Evolutionary conservation across 2,888 invertebrate species (phyloP).

Genomic region (Bellardia pandia): DNA sequence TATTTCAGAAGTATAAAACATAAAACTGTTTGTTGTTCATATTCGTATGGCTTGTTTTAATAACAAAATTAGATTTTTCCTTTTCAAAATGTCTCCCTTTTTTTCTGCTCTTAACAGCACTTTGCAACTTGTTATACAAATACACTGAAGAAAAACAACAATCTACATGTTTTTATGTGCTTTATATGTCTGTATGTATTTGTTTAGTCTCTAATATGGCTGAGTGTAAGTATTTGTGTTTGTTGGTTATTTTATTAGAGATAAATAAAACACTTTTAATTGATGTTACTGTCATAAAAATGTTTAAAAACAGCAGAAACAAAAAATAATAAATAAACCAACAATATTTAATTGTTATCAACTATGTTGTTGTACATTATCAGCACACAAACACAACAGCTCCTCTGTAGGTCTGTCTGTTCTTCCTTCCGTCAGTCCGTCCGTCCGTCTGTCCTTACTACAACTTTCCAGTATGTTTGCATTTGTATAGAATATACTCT

Average conservation of each 20-base stretch:
- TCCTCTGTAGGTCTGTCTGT: neutral
- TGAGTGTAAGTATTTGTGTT: conserved; percentile 23
- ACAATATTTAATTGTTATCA: conserved; percentile 74
- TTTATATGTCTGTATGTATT: neutral
- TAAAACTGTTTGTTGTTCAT: conserved; percentile 29
- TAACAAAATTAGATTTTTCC: conserved; percentile 69
- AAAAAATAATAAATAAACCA: conserved; percentile 12
- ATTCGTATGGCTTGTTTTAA: conserved; percentile 57
- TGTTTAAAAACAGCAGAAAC: conserved; percentile 69
- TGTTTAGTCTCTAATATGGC: neutral
- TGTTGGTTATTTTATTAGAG: conserved; percentile 58
- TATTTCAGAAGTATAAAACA: conserved; percentile 2
- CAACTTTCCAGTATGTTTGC: neutral
- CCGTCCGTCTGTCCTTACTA: neutral
- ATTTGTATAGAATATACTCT: too few species aligned
- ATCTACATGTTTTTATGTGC: neutral
- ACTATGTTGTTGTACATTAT: conserved; percentile 66
- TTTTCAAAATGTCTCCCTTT: conserved; percentile 5
- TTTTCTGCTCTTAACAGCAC: neutral
- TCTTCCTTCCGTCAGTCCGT: neutral
- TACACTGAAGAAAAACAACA: neutral
- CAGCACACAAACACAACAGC: conserved; percentile 34
- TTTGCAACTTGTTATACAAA: conserved; percentile 10
- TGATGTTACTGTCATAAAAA: conserved; percentile 80
- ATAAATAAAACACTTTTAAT: conserved; percentile 78